A percentile compares a stretch with the other conserved stretches of the same genome.
phyloP scores from a whole-genome alignment of 2,888 invertebrate genomes.

The Cheilosia impressa region DNA sequence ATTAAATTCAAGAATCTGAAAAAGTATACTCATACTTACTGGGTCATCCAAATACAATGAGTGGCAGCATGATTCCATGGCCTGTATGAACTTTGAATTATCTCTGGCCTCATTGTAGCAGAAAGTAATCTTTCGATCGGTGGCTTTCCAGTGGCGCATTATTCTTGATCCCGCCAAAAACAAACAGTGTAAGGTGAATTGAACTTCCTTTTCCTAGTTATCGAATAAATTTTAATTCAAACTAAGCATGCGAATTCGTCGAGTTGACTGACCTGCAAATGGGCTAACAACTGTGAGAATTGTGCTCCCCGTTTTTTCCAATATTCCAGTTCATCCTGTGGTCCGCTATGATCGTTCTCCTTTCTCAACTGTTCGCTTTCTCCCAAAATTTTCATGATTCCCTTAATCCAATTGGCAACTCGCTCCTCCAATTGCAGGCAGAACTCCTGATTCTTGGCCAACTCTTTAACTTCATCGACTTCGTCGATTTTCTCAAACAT shows the following conservation, averaged over 20 bases:
- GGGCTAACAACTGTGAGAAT: constrained; percentile 93
- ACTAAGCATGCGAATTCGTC: neutral
- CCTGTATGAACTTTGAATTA: constrained; percentile 97
- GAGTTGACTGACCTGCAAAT: constrained; percentile 86
- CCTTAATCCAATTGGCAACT: constrained; percentile 91
- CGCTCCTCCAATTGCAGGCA: constrained; percentile 88
- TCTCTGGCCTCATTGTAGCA: constrained; percentile 98
- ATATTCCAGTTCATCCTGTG: constrained; percentile 97
- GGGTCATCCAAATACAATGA: constrained; percentile 96
- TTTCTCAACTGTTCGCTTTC: constrained; percentile 96
- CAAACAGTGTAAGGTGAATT: constrained; percentile 90
- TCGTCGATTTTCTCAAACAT: constrained; percentile 86
- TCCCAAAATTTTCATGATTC: constrained; percentile 91
- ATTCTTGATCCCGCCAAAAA: constrained; percentile 91
- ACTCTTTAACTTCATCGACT: constrained; percentile 88
- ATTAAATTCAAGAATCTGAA: no score
- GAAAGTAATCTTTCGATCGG: constrained; percentile 95
- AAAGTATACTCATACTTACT: constrained; percentile 83
- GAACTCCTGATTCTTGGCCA: constrained; percentile 88
- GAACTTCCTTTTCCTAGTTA: constrained; percentile 88
- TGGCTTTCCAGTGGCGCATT: constrained; percentile 92
- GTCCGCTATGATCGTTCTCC: constrained; percentile 96
- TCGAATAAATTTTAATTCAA: neutral
- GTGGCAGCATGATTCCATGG: constrained; percentile 97
- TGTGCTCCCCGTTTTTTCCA: constrained; percentile 98